phyloP scores from a whole-genome alignment of 30 jellyfish, hydroid and myxozoan species.

The Rhopilema esculentum region DNA sequence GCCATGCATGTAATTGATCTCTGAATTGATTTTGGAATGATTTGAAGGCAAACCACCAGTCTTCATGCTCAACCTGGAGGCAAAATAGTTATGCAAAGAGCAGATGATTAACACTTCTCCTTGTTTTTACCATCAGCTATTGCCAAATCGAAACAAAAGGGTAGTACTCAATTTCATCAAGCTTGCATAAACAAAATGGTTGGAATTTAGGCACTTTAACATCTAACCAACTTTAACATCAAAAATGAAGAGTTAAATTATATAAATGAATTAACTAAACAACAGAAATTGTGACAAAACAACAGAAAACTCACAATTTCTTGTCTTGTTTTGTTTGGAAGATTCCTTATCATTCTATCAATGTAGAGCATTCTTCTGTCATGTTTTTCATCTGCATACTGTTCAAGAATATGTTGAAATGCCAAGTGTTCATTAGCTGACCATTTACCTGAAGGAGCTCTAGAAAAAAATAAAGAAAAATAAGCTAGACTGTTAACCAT shows the following conservation, averaged over 20 bases:
- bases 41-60: constrained; percentile 77
- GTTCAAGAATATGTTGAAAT: constrained; percentile 77
- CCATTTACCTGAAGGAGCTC: constrained; percentile 90
- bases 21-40: constrained; percentile 73
- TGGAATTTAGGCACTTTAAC: too few relatives aligned
- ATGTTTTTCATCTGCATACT: constrained; percentile 59
- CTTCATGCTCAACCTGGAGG: constrained; percentile 65
- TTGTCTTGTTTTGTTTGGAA: constrained; percentile 65
- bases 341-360: constrained; percentile 77
- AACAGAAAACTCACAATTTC: constrained; percentile 62
- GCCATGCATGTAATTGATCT: constrained; percentile 81
- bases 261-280: too few relatives aligned
- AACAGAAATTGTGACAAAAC: too few relatives aligned
- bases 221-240: too few relatives aligned
- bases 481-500: neutral
- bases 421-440: constrained; percentile 52
- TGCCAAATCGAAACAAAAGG: too few relatives aligned
- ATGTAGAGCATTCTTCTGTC: constrained; percentile 74
- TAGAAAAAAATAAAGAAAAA: neutral
- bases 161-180: too few relatives aligned
- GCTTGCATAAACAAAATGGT: too few relatives aligned
- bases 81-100: neutral
- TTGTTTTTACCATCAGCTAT: too few relatives aligned
- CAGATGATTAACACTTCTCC: neutral
- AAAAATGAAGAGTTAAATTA: too few relatives aligned